phyloP scores from a whole-genome alignment of 92 coral and sea anemone species.

The Porites evermanni region DNA sequence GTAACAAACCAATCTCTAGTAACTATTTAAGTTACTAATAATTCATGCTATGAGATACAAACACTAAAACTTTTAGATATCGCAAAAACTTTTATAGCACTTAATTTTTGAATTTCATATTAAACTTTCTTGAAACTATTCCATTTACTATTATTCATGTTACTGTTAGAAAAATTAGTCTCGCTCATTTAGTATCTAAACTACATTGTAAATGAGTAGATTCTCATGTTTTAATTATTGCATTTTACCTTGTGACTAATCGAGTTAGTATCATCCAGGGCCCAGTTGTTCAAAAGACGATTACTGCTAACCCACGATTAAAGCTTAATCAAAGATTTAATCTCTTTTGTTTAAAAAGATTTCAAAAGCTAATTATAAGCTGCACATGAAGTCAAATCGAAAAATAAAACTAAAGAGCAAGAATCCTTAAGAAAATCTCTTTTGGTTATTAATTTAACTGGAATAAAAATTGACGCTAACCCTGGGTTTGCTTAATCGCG shows the following conservation, averaged over 20 bases:
- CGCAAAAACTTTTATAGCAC: conserved; percentile 27
- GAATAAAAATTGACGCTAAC: background rate
- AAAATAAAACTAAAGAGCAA: background rate
- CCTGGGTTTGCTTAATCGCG: too few relatives aligned
- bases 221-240: conserved; percentile 9
- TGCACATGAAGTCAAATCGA: background rate
- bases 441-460: background rate
- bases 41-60: conserved; percentile 21
- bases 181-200: too few relatives aligned
- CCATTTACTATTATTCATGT: conserved; percentile 20
- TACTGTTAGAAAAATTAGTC: too few relatives aligned
- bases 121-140: conserved; percentile 24
- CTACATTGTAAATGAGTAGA: too few relatives aligned
- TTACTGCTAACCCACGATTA: background rate
- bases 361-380: too few relatives aligned
- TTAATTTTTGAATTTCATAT: conserved; percentile 9
- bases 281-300: background rate
- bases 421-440: background rate
- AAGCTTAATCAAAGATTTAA: too few relatives aligned
- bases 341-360: too few relatives aligned
- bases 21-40: conserved; percentile 20
- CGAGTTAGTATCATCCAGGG: background rate
- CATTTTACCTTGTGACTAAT: conserved; percentile 27
- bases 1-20: conserved; percentile 8
- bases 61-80: conserved; percentile 21